These are phyloP conservation scores for Palythoa heliodiscus DNA, from an alignment of 92 coral and sea anemone species.

Conservation along the genomic window DNA sequence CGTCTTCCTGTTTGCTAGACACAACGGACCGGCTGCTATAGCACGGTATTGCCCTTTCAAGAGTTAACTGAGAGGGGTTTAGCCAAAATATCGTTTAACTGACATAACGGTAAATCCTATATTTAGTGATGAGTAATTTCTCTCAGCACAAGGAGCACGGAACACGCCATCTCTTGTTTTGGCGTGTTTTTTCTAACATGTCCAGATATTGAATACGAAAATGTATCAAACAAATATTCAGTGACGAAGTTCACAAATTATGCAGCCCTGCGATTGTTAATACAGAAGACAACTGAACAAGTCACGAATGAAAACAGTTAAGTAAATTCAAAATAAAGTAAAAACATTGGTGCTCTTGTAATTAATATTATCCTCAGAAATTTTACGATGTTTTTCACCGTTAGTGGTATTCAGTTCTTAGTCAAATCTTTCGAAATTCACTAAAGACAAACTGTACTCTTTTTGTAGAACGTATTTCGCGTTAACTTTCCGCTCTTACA, in stretches of 20 bases:
- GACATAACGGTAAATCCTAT: not conserved
- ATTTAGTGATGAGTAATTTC: not conserved
- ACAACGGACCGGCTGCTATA: constrained; percentile 41
- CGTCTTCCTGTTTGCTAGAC: constrained; percentile 39
- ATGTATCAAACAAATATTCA: not conserved
- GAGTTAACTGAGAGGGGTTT: constrained; percentile 7
- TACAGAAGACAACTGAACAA: not conserved
- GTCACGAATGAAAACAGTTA: not conserved
- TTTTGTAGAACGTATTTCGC: not conserved
- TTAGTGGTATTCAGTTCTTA: too few relatives aligned
- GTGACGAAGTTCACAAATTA: not conserved
- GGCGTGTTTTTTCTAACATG: not conserved
- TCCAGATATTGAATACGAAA: not conserved
- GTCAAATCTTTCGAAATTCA: not conserved
- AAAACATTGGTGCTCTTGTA: not conserved
- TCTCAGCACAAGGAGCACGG: not conserved
- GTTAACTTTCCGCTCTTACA: not conserved
- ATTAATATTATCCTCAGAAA: not conserved
- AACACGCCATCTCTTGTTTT: constrained; percentile 17
- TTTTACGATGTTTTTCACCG: not conserved
- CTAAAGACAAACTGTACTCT: not conserved
- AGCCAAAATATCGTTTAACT: constrained; percentile 1
- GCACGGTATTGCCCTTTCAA: constrained; percentile 31
- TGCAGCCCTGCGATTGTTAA: not conserved
- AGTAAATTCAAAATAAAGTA: not conserved